Conservation (phyloP, 2,888 invertebrate species). For the Metellina segmentata region DNA sequence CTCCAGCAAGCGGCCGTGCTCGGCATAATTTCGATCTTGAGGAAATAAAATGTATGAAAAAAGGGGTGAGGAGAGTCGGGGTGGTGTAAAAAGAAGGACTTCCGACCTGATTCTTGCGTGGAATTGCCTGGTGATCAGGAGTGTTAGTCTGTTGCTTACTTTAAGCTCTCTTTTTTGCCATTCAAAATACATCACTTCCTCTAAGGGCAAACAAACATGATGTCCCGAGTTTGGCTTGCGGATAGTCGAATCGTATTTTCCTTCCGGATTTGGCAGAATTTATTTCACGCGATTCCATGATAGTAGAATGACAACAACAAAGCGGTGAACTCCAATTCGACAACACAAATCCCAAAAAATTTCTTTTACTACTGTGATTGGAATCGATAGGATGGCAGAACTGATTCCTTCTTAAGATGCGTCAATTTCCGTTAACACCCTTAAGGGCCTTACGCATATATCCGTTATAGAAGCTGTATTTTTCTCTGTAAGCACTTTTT, state of each 20-base stretch:
- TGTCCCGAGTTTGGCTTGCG: not conserved
- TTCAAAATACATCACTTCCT: not conserved
- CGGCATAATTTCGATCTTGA: not conserved
- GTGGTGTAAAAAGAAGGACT: not conserved
- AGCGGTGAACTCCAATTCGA: no score
- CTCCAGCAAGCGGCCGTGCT: not conserved
- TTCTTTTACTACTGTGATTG: no score
- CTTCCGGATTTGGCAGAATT: no score
- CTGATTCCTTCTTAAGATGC: no score
- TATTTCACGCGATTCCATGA: no score
- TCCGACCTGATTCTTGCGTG: not conserved
- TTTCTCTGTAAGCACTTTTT: no score
- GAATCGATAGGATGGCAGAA: no score
- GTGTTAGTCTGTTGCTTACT: not conserved
- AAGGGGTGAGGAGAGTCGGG: not conserved
- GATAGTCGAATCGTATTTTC: not conserved
- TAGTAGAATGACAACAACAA: no score
- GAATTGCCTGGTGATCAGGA: not conserved
- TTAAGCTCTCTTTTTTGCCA: not conserved
- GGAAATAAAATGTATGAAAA: not conserved
- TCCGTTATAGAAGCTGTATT: no score
- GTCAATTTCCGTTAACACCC: no score
- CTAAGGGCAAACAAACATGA: not conserved
- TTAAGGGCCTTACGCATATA: no score
- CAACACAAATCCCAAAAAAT: no score